These are phyloP conservation scores for Embidobia sp. DNA, from an alignment of 2,888 invertebrate species.

Conservation along the genomic window DNA sequence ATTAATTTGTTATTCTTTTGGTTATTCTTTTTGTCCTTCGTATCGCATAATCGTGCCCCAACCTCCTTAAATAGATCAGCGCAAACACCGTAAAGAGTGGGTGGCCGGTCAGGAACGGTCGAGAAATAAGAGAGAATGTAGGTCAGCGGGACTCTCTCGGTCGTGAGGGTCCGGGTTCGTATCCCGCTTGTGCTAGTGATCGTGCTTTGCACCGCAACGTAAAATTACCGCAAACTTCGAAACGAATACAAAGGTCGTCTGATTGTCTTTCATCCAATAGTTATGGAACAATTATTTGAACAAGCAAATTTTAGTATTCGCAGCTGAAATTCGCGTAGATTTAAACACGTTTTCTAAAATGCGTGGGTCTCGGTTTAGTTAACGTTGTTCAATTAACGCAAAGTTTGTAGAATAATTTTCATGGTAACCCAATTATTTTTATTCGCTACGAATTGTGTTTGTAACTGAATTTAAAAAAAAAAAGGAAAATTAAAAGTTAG, in stretches of 20 bases:
- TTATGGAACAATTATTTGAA: conserved; percentile 1
- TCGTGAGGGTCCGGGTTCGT: conserved; percentile 75
- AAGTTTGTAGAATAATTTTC: no score
- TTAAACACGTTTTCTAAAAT: no score
- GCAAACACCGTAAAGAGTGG: conserved; percentile 30
- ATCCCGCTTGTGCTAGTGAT: conserved; percentile 64
- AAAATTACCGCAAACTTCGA: conserved; percentile 55
- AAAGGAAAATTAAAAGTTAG: no score
- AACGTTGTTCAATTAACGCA: no score
- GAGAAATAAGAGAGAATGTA: conserved; percentile 69
- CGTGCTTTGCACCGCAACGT: conserved; percentile 43
- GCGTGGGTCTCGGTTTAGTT: no score
- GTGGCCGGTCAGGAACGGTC: conserved; percentile 43
- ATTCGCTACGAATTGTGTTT: no score
- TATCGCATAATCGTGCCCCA: no score
- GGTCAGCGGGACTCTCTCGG: conserved; percentile 74
- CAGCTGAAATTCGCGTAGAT: no score
- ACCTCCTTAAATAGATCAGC: conserved; percentile 25
- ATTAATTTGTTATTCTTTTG: no score
- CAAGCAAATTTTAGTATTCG: not conserved
- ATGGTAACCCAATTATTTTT: no score
- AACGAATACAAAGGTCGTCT: conserved; percentile 32
- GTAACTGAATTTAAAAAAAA: no score
- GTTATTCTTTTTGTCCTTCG: no score
- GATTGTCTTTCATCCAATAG: conserved; percentile 23